Evolutionary conservation across 2,113 vertebrate genomes (phyloP), one percentile per base, ranked within the genome.

Genomic region (Ardeotis arabs): DNA sequence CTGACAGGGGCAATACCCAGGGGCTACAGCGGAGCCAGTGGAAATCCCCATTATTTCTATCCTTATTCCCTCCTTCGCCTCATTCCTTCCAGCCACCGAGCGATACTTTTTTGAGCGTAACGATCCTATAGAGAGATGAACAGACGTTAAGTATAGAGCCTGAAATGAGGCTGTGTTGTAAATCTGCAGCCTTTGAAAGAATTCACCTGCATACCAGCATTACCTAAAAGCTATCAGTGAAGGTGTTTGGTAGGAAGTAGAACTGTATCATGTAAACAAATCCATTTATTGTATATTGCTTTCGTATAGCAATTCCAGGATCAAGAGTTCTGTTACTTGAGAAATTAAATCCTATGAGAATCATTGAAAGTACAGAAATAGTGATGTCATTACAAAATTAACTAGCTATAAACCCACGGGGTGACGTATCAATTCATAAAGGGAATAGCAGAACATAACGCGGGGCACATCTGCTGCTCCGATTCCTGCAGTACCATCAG

Each of bases 361-460:
- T 84, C 84, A 28, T 94, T 87, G 73, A n/a, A 94, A 95, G 76
- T 87, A 79, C 56, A 93, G 95, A 88, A 95, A 68, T 87, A 74
- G 93, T 96, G 93, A 94, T 96, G 93, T 95, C 94, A 97, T 96
- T 96, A 59, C 78, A 67, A 68, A 96, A 95, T 95, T 91, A 95
- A 91, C 95, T 95, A 49, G 94, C 89, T 92, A 95, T 93, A 96
- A 96, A 97, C 94, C 88, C 80, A 64, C 5, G 2, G 92, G 66
- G 90, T 89, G 84, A 96, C 84, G 85, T 96, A 93, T 47, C 18
- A 49, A 70, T 97, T 97, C 96, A 89, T 96, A 96, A 97, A 95
- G 96, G 95, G 94, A 96, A 92, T 90, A 95, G 80, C 66, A 96
- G 89, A 95, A 73, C 85, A 88, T 76, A 97, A 92, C 53, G 89